Evolutionary conservation across 2,888 invertebrate genomes (phyloP), one percentile per base, ranked within the genome.

Genomic region (Aricia artaxerxes): DNA sequence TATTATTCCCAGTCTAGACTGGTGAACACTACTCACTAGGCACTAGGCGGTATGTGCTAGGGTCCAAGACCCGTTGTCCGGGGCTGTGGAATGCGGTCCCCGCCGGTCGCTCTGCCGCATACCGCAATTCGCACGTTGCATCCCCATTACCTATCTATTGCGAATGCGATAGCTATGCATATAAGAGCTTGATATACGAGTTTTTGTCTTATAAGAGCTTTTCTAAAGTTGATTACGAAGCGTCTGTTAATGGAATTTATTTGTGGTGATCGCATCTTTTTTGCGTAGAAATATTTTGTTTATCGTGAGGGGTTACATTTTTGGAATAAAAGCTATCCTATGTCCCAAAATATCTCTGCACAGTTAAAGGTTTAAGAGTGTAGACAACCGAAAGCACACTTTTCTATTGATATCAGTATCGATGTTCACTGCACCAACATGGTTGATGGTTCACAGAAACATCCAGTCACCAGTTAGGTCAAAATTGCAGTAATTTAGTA

Each of bases 31-130:
- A 16, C 9, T 24, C 53, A 49, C 24, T 75, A 35, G 24, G 24
- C 24, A 24, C 24, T 24, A 24, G 53, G 11, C 49, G 76, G 76
- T 76, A 76, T 76, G 76, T 53, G 75, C 9, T 87, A 86, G 88
- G 86, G 87, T 87, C 86, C 86, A 85, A 90, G 87, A 90, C 87
- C 88, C 90, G 90, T 89, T 90, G 86, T 85, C 84, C 85, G 84
- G 81, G 87, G 87, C 86, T 85, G 89, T 84, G 91, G 93, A 93
- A 93, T 93, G 92, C 88, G 81, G 92, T 89, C 87, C 87, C 86
- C 61, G 73, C 75, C 76, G 76, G 76, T 72, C 80, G 84, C 86
- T 87, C 86, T 87, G 87, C 88, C 86, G 88, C 87, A 85, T 87
- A 84, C 84, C 85, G 83, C 81, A 83, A 81, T 84, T 84, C 83